phyloP scores from a whole-genome alignment of 2,113 vertebrate species.

The Pseudopipra pipra region DNA sequence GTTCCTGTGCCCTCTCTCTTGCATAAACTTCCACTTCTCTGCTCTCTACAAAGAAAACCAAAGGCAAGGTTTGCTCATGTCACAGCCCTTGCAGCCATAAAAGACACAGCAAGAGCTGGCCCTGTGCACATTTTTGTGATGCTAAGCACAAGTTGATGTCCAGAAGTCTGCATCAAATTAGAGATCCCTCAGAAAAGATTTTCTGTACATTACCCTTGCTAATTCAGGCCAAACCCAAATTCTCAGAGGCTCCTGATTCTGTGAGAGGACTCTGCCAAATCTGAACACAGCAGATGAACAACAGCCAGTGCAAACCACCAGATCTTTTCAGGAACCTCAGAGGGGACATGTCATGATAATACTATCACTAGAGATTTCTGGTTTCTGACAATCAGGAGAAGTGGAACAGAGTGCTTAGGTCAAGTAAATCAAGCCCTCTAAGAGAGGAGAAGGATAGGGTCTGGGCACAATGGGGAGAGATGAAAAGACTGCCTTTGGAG shows the following conservation, averaged over 20 bases:
- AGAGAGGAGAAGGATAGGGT: neutral
- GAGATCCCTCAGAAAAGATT: neutral
- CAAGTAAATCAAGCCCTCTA: neutral
- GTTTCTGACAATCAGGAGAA: neutral
- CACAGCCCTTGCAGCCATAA: neutral
- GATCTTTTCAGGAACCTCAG: constrained; percentile 28
- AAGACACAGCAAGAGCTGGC: neutral
- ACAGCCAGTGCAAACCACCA: neutral
- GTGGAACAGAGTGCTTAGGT: neutral
- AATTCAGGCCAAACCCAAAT: constrained; percentile 6
- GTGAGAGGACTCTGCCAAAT: constrained; percentile 1
- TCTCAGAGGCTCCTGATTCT: constrained; percentile 25
- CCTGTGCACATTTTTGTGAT: neutral
- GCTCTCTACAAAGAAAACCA: neutral
- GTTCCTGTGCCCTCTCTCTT: neutral
- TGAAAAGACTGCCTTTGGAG: neutral
- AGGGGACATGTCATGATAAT: neutral
- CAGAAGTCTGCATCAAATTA: constrained; percentile 29
- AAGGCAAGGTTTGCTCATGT: neutral
- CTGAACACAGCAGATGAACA: neutral
- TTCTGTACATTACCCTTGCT: constrained; percentile 5
- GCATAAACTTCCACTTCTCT: neutral
- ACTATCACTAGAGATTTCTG: neutral
- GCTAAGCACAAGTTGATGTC: neutral
- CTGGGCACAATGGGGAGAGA: neutral